Conservation (phyloP, 2,797 vertebrate species). For the Podarcis siculus region DNA sequence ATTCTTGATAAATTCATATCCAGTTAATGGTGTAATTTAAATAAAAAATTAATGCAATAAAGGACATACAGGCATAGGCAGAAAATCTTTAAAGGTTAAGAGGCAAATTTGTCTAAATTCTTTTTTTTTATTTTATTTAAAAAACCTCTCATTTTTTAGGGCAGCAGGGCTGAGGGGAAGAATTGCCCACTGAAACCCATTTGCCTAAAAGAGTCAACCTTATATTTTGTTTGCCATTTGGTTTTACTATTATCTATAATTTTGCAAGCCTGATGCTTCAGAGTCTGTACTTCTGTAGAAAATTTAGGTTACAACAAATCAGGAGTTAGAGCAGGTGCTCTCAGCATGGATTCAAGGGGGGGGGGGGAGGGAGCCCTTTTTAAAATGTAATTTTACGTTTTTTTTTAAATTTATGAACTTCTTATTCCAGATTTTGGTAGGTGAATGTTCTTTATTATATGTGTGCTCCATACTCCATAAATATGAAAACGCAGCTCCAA, state of each 20-base stretch:
- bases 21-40: constrained; percentile 92
- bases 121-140: constrained; percentile 56
- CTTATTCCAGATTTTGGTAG: constrained; percentile 41
- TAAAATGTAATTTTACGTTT: constrained; percentile 16
- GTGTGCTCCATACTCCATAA: constrained; percentile 26
- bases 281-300: background rate
- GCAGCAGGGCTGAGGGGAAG: constrained; percentile 1
- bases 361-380: constrained; percentile 38
- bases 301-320: constrained; percentile 49
- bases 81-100: constrained; percentile 85
- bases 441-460: constrained; percentile 44
- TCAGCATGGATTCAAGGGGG: constrained; percentile 24
- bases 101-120: constrained; percentile 83
- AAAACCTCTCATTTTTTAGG: constrained; percentile 63
- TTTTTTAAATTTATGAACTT: constrained; percentile 20
- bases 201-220: constrained; percentile 46
- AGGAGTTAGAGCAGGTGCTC: constrained; percentile 36
- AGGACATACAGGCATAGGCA: constrained; percentile 79
- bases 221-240: constrained; percentile 53
- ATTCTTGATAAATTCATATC: constrained; percentile 91
- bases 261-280: constrained; percentile 26
- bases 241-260: constrained; percentile 33
- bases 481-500: constrained; percentile 42
- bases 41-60: constrained; percentile 93
- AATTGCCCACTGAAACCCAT: constrained; percentile 68